Percentiles rank a stretch among this genome's conserved stretches.
These are phyloP conservation scores for Ephialtes manifestator DNA, from an alignment of 2,888 invertebrate genomes.

Conservation along the genomic window DNA sequence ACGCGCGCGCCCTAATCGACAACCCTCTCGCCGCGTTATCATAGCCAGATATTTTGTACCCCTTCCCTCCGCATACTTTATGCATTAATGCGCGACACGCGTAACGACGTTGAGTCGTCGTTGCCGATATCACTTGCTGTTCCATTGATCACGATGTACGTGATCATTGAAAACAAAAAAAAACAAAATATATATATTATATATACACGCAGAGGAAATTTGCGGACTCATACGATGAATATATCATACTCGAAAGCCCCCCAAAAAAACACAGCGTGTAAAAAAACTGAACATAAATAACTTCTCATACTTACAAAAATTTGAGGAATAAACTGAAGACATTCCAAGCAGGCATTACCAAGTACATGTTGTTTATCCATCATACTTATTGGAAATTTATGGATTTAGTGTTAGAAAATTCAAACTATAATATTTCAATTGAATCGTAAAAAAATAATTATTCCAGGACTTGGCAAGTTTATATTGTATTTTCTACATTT, in stretches of 20 bases:
- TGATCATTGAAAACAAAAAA: constrained; percentile 19
- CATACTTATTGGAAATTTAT: too few relatives aligned
- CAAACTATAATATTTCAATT: too few relatives aligned
- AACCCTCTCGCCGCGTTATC: constrained; percentile 36
- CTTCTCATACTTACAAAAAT: too few relatives aligned
- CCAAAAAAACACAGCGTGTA: too few relatives aligned
- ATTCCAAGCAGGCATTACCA: too few relatives aligned
- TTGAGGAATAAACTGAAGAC: too few relatives aligned
- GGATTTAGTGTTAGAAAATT: too few relatives aligned
- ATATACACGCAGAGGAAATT: constrained; percentile 12
- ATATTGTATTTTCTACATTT: too few relatives aligned
- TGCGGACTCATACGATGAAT: constrained; percentile 49
- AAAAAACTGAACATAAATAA: too few relatives aligned
- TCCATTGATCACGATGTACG: constrained; percentile 41
- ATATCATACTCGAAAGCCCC: constrained; percentile 56
- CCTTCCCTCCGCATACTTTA: constrained; percentile 18
- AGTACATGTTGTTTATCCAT: too few relatives aligned
- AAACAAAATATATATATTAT: constrained; percentile 14
- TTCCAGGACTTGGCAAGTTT: too few relatives aligned
- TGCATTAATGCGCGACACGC: constrained; percentile 25
- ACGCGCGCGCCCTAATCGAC: constrained; percentile 25
- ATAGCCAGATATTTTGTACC: constrained; percentile 59
- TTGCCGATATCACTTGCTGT: constrained; percentile 49
- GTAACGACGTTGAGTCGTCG: constrained; percentile 24
- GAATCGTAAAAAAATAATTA: too few relatives aligned